Base-by-base conservation (phyloP, 1,140 invertebrate genomes). In the Eumaeus atala region DNA sequence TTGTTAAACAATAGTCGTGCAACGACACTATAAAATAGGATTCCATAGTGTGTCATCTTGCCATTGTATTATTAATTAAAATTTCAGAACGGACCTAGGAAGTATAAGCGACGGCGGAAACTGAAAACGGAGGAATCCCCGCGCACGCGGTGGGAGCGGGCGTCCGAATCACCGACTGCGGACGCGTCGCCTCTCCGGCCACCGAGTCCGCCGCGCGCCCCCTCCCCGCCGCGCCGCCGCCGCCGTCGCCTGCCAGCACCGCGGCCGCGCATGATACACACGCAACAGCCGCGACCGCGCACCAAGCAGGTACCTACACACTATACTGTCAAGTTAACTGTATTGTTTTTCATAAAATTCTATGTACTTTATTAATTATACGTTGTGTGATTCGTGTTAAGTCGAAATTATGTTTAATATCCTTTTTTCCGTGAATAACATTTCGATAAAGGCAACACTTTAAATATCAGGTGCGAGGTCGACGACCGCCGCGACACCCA, bases 101-200 rank as follows among this genome's bases (percentile, higher is more conserved):
- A 95, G 65, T 95, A 95, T 66, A 95, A 94, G 74, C 89, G 93
- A 0, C 88, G 93, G 44, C 90, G 93, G 42, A 94, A 94, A 76
- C 65, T 93, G 6, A 93, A 93, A 88, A 81, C 56, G 77, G 89
- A 59, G 69, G 83, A 17, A 78, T 86, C 89, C 78, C 47, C 84
- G 79, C 62, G 64, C 9, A 33, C 74, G n/a, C 68, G 73, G 10
- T 44, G 56, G 38, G 50, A 40, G 7, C 37, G 55, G 9, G 33
- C 47, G 40, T 48, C 59, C 4, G 48, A 58, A 10, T 44, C 63
- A 16, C 58, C 59, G 33, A 7, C 61, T 33, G 38, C 44, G 34
- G 48, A 18, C 28, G 51, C 16, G 10, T 49, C 37, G 37, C 56
- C 12, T 54, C 53, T 35, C 17, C 57, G 21, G 9, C 58, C 21